Evolutionary conservation across 2,888 invertebrate species (phyloP).

Genomic region (Silvanus unidentatus): DNA sequence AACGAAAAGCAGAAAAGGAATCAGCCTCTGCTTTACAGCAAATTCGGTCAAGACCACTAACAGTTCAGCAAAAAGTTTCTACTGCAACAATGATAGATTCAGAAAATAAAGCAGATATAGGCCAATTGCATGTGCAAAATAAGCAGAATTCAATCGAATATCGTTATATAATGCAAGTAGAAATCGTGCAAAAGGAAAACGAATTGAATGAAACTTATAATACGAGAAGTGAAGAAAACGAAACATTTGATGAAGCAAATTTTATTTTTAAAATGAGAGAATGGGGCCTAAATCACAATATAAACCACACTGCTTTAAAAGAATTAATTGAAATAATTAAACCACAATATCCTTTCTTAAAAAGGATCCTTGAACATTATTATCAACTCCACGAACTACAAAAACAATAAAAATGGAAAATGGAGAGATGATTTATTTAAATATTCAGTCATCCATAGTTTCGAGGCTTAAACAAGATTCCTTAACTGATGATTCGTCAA

Average conservation of each 20-base stretch:
- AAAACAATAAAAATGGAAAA: neutral
- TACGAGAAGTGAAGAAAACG: too few species aligned
- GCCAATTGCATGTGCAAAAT: too few species aligned
- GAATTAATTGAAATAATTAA: conserved; percentile 5
- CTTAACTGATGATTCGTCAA: neutral
- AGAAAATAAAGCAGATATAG: too few species aligned
- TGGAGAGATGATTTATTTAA: conserved; percentile 8
- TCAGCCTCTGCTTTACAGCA: too few species aligned
- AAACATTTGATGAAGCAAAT: neutral
- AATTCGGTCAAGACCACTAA: too few species aligned
- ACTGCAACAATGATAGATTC: too few species aligned
- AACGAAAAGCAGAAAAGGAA: too few species aligned
- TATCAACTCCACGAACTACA: conserved; percentile 2
- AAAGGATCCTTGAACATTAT: conserved; percentile 6
- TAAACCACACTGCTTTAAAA: conserved; percentile 12
- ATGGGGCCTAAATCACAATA: conserved; percentile 3
- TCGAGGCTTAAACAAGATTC: neutral
- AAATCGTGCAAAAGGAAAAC: too few species aligned
- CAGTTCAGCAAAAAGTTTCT: too few species aligned
- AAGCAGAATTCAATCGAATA: too few species aligned
- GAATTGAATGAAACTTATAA: too few species aligned
- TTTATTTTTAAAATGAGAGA: neutral
- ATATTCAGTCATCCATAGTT: neutral
- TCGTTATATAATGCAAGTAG: too few species aligned
- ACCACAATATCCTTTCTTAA: conserved; percentile 5